phyloP scores from a whole-genome alignment of 2,888 invertebrate genomes.

The Tenthredo scrophulariae region DNA sequence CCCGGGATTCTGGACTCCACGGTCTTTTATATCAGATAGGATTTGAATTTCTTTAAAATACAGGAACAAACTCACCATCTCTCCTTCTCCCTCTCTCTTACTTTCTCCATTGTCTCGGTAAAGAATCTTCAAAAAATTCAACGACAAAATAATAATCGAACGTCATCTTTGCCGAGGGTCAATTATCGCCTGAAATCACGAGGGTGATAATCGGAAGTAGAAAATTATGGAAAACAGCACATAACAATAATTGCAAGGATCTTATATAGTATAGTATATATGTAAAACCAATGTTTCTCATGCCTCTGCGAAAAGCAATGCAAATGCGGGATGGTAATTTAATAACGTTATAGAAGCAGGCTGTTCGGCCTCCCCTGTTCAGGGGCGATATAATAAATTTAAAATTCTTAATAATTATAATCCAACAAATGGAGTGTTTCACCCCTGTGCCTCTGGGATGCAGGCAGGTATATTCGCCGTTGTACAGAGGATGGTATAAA shows the following conservation, averaged over 20 bases:
- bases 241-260: conserved; percentile 18
- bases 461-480: background rate
- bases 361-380: background rate
- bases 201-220: background rate
- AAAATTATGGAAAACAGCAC: background rate
- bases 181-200: background rate
- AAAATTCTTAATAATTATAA: conserved; percentile 35
- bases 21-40: conserved; percentile 70
- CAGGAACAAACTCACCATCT: conserved; percentile 49
- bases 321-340: conserved; percentile 17
- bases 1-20: conserved; percentile 53
- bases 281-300: background rate
- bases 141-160: background rate
- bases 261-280: background rate
- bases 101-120: background rate
- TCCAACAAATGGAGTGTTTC: conserved; percentile 28
- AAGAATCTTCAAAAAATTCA: background rate
- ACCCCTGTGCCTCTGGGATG: conserved; percentile 12
- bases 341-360: conserved; percentile 5
- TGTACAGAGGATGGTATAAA: background rate
- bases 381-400: conserved; percentile 33
- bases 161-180: conserved; percentile 9
- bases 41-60: conserved; percentile 70
- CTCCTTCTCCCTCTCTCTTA: background rate
- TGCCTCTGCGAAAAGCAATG: conserved; percentile 20